phyloP scores from a whole-genome alignment of 2,113 vertebrate genomes.

The Neomonachus schauinslandi region DNA sequence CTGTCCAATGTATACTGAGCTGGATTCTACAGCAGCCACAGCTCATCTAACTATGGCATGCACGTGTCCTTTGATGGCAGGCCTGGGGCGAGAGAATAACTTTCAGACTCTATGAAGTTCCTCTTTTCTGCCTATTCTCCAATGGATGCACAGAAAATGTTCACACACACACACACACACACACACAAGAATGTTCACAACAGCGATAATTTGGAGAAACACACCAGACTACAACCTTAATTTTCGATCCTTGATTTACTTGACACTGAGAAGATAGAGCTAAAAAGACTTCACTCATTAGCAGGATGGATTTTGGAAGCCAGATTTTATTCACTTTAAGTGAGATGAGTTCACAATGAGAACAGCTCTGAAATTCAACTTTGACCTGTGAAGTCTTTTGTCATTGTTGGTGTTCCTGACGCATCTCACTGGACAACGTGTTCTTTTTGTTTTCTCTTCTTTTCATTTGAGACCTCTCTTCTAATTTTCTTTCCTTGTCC shows the following conservation, averaged over 20 bases:
- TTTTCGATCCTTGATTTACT: neutral
- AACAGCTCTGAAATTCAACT: neutral
- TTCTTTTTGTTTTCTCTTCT: constrained; percentile 10
- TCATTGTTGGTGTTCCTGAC: neutral
- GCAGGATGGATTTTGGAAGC: neutral
- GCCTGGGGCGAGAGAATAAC: neutral
- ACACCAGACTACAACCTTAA: neutral
- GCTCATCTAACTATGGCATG: neutral
- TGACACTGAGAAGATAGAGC: neutral
- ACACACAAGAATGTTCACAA: neutral
- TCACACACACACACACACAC: neutral
- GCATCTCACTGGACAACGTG: neutral
- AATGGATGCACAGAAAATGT: neutral
- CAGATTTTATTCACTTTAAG: constrained; percentile 1
- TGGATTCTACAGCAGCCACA: neutral
- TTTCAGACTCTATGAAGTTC: neutral
- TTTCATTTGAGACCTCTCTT: neutral
- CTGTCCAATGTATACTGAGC: neutral
- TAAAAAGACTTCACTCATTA: neutral
- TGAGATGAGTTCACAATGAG: neutral
- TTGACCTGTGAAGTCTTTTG: neutral
- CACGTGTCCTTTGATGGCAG: neutral
- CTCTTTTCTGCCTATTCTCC: neutral
- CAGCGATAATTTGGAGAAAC: neutral
- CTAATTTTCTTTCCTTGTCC: neutral